A percentile compares a stretch with the other conserved stretches of the same genome.
Conservation (phyloP, 2,888 invertebrate species). For the Subacronicta megacephala region DNA sequence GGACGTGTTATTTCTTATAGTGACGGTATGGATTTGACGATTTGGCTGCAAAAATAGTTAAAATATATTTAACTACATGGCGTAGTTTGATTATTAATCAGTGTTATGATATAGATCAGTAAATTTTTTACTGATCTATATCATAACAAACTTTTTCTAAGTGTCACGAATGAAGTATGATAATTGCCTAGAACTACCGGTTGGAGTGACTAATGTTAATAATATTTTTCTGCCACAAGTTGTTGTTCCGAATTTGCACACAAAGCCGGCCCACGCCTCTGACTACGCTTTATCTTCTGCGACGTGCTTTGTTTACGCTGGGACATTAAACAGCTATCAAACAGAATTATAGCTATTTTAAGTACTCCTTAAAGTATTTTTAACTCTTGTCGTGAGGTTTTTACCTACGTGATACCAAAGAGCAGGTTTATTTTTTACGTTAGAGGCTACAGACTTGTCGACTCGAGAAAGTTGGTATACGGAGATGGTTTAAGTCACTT, state of each 20-base stretch:
- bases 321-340: conserved; percentile 25
- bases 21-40: too few relatives aligned
- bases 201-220: conserved; percentile 57
- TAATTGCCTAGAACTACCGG: conserved; percentile 51
- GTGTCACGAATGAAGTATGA: conserved; percentile 32
- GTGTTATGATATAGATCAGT: too few relatives aligned
- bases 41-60: too few relatives aligned
- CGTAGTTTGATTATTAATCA: too few relatives aligned
- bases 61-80: too few relatives aligned
- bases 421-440: neutral
- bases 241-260: conserved; percentile 64
- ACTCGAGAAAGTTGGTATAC: neutral
- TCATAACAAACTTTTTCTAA: conserved; percentile 12
- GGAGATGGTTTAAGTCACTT: neutral
- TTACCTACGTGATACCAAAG: neutral
- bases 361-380: neutral
- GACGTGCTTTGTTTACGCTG: conserved; percentile 62
- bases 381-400: neutral
- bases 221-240: conserved; percentile 57
- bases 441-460: neutral
- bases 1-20: too few relatives aligned
- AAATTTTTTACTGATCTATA: neutral
- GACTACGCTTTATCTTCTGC: conserved; percentile 52
- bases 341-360: conserved; percentile 9
- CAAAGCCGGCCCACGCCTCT: conserved; percentile 63